A percentile compares a stretch with the other conserved stretches of the same genome.
These are phyloP conservation scores for Gordius sp. DNA, from an alignment of 2,888 invertebrate genomes.

Conservation along the genomic window DNA sequence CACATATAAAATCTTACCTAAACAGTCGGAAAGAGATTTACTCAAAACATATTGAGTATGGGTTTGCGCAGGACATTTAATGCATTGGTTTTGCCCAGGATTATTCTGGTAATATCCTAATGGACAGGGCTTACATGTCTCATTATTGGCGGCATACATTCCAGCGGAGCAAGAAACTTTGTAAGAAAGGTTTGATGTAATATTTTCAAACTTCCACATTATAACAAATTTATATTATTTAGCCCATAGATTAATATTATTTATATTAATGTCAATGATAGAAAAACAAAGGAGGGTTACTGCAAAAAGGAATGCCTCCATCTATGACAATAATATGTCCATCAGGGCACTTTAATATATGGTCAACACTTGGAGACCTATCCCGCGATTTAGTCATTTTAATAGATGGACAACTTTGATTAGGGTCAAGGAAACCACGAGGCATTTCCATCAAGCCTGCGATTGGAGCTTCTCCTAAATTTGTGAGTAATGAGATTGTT, in stretches of 20 bases:
- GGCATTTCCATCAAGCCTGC: neutral
- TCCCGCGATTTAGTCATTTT: neutral
- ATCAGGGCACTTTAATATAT: neutral
- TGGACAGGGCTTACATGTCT: conserved; percentile 56
- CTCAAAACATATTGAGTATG: conserved; percentile 55
- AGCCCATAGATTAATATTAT: neutral
- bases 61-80: conserved; percentile 71
- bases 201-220: neutral
- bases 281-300: neutral
- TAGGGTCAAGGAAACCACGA: too few relatives aligned
- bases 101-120: conserved; percentile 69
- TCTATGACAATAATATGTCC: neutral
- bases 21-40: conserved; percentile 26
- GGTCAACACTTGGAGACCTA: neutral
- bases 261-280: too few relatives aligned
- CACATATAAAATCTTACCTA: conserved; percentile 20
- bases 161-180: neutral
- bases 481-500: neutral
- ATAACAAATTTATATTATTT: neutral
- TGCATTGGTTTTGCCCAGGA: conserved; percentile 60
- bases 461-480: neutral
- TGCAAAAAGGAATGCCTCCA: neutral
- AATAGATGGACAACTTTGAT: neutral
- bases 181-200: neutral
- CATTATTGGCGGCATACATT: conserved; percentile 33